Evolutionary conservation across 2,113 vertebrate genomes (phyloP).

Genomic region (Paratilapia polleni): DNA sequence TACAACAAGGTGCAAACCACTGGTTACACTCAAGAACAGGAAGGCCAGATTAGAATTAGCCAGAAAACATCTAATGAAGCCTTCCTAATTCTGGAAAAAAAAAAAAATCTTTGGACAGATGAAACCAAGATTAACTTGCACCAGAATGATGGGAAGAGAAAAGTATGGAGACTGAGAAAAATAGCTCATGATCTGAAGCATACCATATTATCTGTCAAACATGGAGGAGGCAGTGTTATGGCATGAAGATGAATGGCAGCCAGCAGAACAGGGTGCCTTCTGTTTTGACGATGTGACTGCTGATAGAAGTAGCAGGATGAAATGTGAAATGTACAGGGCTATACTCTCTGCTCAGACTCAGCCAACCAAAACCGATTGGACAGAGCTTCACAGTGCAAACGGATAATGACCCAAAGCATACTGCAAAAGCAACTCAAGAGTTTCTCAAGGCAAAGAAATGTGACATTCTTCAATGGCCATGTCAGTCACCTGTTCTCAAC

Average conservation of each 20-base stretch:
- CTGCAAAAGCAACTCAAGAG: background rate
- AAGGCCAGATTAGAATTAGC: too few relatives aligned
- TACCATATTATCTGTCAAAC: background rate
- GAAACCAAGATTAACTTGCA: background rate
- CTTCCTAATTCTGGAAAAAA: background rate
- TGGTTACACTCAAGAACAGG: too few relatives aligned
- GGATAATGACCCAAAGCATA: background rate
- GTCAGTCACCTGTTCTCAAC: background rate
- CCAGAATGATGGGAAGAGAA: rapidly evolving
- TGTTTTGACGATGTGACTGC: too few relatives aligned
- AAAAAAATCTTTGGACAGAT: background rate
- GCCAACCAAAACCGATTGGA: background rate
- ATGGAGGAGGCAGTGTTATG: too few relatives aligned
- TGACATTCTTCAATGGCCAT: background rate
- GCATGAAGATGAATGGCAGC: too few relatives aligned
- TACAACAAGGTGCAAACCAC: background rate
- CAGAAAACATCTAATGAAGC: too few relatives aligned
- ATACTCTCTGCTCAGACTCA: background rate
- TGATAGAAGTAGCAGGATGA: background rate
- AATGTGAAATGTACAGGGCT: background rate
- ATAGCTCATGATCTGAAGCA: background rate
- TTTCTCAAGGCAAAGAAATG: background rate
- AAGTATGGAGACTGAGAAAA: background rate
- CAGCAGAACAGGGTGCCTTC: background rate
- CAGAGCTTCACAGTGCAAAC: background rate